Evolutionary conservation across 2,797 vertebrate species (phyloP), one percentile per base, ranked within the genome.

Genomic region (Eulemur mongoz): DNA sequence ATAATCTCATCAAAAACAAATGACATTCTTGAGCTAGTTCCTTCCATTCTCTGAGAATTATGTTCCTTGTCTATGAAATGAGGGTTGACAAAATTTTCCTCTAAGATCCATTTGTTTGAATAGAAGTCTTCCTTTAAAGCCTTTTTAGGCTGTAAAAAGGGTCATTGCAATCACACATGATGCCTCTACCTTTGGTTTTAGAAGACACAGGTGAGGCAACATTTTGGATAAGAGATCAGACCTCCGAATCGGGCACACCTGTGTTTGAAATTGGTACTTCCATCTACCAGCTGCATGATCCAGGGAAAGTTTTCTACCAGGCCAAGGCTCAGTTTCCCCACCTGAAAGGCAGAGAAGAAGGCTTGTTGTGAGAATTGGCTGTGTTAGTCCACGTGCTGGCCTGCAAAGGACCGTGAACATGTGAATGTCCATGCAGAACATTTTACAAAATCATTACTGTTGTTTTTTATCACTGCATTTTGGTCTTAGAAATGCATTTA

Each of bases 401-500:
- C 63, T 54, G 30, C 13, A 78, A 96, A 93, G 23, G 54, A 54
- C 18, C 8, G 23, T n/a, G 27, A 93, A 11, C 7, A 22, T 63
- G 14, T 65, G 5, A 57, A 88, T 63, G n/a, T 38, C 61, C 25
- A 72, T 45, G 70, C 0, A 70, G 40, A 88, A 88, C 3, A 45
- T 48, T 50, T 22, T 6, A 43, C 9, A 70, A 65, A 80, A 52
- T 23, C 18, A 18, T 15, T 35, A 6, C 17, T 54, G 6, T 7
- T 25, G 23, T 23, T n/a, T 61, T 86, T 35, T 20, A 32, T 78
- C 54, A 59, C 20, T 67, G 57, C 8, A 78, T 65, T 54, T 92
- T 90, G 48, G 54, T 73, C 54, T 78, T 73, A 45, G 54, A 75
- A 81, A 96, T 96, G 76, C 3, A 43, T 79, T 91, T 82, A 84